Conservation (phyloP, 2,888 invertebrate species). For the Apodemia duryi region DNA sequence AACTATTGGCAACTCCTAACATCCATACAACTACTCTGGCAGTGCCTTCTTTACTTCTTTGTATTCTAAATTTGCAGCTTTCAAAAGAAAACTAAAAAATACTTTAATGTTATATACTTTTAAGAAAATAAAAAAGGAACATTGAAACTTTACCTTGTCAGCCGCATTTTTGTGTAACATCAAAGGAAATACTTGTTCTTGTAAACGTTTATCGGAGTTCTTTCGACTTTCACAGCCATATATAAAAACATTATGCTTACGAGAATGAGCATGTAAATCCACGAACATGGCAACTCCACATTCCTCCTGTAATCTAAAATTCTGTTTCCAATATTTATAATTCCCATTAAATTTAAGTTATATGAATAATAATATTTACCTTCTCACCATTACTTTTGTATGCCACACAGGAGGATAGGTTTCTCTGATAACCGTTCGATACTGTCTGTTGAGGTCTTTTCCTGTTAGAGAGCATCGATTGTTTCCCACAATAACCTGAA, state of each 20-base stretch:
- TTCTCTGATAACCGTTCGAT: conserved; percentile 93
- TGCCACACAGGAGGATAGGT: conserved; percentile 97
- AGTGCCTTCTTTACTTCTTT: conserved; percentile 96
- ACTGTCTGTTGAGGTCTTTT: conserved; percentile 96
- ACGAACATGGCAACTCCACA: conserved; percentile 94
- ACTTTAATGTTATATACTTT: not conserved
- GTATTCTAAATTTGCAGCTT: conserved; percentile 95
- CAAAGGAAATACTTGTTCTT: conserved; percentile 95
- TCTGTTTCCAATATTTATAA: conserved; percentile 23
- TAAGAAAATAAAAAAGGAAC: not conserved
- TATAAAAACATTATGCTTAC: conserved; percentile 96
- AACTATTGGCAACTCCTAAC: conserved; percentile 96
- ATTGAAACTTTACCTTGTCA: conserved; percentile 82
- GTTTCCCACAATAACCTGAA: conserved; percentile 89
- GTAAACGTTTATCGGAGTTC: conserved; percentile 86
- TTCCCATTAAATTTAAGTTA: not conserved
- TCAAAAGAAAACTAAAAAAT: conserved; percentile 91
- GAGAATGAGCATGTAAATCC: conserved; percentile 96
- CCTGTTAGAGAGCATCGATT: conserved; percentile 94
- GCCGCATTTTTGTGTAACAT: conserved; percentile 96
- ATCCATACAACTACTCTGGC: conserved; percentile 97
- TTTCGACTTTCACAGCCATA: conserved; percentile 96
- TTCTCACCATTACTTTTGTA: conserved; percentile 92
- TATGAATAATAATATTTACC: conserved; percentile 59
- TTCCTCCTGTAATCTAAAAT: conserved; percentile 88